Evolutionary conservation across 2,888 invertebrate species (phyloP), one percentile per base, ranked within the genome.

Genomic region (Pachliopta kotzebuea): DNA sequence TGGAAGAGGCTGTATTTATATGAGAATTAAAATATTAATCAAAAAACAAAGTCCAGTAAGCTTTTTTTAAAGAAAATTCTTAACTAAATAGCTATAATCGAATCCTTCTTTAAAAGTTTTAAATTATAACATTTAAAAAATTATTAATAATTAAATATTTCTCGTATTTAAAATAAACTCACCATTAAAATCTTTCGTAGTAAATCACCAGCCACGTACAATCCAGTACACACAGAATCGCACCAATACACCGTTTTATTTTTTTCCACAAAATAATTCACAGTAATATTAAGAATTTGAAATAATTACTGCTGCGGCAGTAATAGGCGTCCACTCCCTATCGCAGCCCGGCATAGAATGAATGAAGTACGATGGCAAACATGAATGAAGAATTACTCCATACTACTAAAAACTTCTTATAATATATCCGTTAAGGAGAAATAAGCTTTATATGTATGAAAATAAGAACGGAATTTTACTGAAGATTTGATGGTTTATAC

Each of bases 351-450:
- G 53, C 50, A n/a, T 26, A 50, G 62, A 65, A 58, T 65, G 61
- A 61, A 57, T 65, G 65, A 42, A 59, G 50, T 60, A 53, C 21
- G 66, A 64, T 55, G 62, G 62, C 65, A 63, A 70, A 70, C 67
- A 66, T 71, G 72, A 74, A 74, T 74, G 73, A 71, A 77, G 78
- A 80, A 76, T 76, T 71, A 69, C 68, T 54, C 58, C 53, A 54
- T 24, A 49, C 68, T 69, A 67, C 17, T 7, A n/a, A 66, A 71
- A 17, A 24, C 49, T 50, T 31, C n/a, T 55, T 59, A 14, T 14
- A 4, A 2, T 14, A 4, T 42, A 0, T 11, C 18, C 0, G 76
- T 68, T 68, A 20, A 70, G 20, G 56, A 0, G 76, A 68, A 70
- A n/a, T 71, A n/a, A 60, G 56, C 68, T 62, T 65, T 75, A 68